Base-by-base conservation (phyloP, 2,797 vertebrate species). In the Paguma larvata region DNA sequence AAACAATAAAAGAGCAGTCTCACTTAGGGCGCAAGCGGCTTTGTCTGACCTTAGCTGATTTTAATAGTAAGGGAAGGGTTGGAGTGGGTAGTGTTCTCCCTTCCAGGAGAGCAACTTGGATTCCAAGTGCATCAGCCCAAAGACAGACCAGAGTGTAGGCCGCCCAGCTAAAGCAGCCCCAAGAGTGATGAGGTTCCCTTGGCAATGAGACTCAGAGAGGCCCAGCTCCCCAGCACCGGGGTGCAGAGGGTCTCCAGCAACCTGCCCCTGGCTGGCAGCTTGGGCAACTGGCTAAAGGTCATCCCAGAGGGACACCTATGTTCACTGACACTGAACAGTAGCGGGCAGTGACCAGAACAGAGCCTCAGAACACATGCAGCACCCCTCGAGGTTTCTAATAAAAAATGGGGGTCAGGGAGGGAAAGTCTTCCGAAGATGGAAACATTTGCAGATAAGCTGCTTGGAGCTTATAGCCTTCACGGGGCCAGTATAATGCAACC, bases 141-240 rank as follows among this genome's bases (percentile, higher is more conserved):
- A 73, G 67, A 3, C 32, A 19, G 23, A n/a, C 25, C 0, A 9
- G 56, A 12, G 1, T 8, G 2, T 16, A 13, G 41, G 12, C 16
- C 68, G 62, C 21, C 34, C 44, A 34, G 9, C 13, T 32, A 38
- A 46, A 53, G 53, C 0, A 14, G 6, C 48, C 25, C 15, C 7
- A 27, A 63, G 18, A 34, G 4, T 16, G 44, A 30, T 34, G 18
- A 6, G 5, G 8, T 41, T 38, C 68, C 32, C 75, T 53, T 32
- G 10, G 11, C 10, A 2, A 38, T 7, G 53, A 48, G 70, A 9
- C 13, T 32, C 5, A 0, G 44, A 62, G 23, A 48, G 19, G 14
- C 25, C 67, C 30, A 68, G n/a, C 15, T 51, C 18, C 65, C n/a
- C 44, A 44, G 34, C 21, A 44, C 56, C 0, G 0, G 14, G 11